Conservation (phyloP, 2,797 vertebrate genomes). For the Acestrorhynchus altus region DNA sequence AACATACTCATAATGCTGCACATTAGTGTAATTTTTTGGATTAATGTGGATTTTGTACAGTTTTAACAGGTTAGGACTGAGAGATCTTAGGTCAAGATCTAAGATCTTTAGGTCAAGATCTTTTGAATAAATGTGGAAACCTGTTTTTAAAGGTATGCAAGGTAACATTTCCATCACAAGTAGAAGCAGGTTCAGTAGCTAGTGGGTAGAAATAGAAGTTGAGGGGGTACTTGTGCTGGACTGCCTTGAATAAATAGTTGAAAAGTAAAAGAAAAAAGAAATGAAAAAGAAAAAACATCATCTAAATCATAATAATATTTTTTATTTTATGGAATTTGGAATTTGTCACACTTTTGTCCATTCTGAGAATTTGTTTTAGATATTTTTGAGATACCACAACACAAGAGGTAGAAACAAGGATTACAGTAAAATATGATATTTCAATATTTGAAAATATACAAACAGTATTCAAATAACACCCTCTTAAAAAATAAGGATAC, state of each 20-base stretch:
- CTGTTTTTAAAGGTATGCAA: conserved; percentile 1
- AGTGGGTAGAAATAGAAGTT: neutral
- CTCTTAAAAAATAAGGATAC: no score
- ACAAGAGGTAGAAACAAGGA: no score
- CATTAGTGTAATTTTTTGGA: conserved; percentile 57
- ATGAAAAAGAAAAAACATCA: no score
- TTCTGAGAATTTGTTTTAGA: no score
- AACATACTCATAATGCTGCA: conserved; percentile 61
- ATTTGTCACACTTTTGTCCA: no score
- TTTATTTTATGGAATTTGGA: no score
- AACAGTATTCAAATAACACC: no score
- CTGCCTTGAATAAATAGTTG: neutral
- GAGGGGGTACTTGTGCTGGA: neutral
- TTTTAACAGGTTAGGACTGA: conserved; percentile 38
- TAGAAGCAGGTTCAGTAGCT: no score
- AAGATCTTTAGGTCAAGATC: conserved; percentile 28
- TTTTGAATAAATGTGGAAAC: conserved; percentile 12
- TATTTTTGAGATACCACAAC: no score
- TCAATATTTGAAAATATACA: no score
- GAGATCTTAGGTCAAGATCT: conserved; percentile 50
- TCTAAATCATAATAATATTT: no score
- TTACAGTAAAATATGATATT: no score
- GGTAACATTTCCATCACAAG: neutral
- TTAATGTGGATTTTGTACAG: conserved; percentile 9
- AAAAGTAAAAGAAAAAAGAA: neutral